Conservation (phyloP, 64 coral and sea anemone species). For the Dendrophyllia cribrosa region DNA sequence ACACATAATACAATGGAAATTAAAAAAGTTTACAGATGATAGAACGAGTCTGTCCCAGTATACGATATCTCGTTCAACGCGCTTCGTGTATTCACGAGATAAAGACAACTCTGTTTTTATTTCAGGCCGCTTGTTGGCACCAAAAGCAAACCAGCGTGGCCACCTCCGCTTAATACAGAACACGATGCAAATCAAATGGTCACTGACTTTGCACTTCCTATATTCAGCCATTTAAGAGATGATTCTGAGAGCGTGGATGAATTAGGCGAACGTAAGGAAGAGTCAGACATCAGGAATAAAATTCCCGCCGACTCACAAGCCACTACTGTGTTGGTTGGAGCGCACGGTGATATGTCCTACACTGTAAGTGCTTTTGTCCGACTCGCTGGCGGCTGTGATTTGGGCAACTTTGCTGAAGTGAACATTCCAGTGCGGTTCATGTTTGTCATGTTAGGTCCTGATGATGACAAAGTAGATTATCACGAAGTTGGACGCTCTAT, state of each 20-base stretch:
- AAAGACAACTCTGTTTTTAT: neutral
- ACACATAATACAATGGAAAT: too few species aligned
- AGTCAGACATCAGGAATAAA: conserved; percentile 46
- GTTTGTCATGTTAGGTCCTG: conserved; percentile 85
- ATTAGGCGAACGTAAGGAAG: neutral
- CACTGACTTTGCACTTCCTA: neutral
- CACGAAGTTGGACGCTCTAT: conserved; percentile 92
- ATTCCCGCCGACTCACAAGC: conserved; percentile 88
- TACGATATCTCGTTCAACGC: too few species aligned
- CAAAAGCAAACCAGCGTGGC: neutral
- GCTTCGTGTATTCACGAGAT: neutral
- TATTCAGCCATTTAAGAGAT: neutral
- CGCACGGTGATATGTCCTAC: conserved; percentile 54
- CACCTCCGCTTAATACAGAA: neutral
- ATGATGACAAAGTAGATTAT: conserved; percentile 64
- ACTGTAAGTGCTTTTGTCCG: conserved; percentile 82
- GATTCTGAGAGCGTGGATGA: neutral
- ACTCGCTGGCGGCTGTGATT: conserved; percentile 74
- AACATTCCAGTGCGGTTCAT: conserved; percentile 92
- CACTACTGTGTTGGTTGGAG: conserved; percentile 98
- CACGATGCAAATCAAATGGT: too few species aligned
- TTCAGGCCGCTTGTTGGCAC: neutral
- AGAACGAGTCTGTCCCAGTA: too few species aligned
- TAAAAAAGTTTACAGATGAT: too few species aligned
- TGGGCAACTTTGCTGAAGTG: conserved; percentile 92